Conservation (phyloP, 2,113 vertebrate genomes). For the Lophotis ruficrista region DNA sequence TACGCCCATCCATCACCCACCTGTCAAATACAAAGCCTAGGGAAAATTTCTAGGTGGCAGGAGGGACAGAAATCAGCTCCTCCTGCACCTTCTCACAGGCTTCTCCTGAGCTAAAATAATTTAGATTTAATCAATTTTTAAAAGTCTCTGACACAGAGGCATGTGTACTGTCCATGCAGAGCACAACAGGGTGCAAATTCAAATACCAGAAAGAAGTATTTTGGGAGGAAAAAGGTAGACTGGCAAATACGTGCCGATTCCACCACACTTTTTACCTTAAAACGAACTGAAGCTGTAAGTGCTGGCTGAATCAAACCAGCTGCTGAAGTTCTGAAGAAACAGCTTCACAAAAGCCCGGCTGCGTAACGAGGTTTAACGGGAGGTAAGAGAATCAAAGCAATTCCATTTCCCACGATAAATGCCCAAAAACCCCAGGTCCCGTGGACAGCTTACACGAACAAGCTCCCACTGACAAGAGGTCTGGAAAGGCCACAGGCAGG, state of each 20-base stretch:
- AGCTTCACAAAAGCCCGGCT: not conserved
- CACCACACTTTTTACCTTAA: not conserved
- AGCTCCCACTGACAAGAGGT: not conserved
- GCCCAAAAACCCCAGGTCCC: not conserved
- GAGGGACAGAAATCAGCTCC: not conserved
- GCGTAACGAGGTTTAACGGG: not conserved
- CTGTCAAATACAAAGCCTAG: not conserved
- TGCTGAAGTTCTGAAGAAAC: not conserved
- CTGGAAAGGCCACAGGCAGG: not conserved
- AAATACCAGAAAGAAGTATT: not conserved
- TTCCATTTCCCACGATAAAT: not conserved
- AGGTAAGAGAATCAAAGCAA: not conserved
- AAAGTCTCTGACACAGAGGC: not conserved
- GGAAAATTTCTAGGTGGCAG: not conserved
- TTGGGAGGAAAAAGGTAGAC: not conserved
- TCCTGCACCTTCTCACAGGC: not conserved
- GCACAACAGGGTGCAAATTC: not conserved
- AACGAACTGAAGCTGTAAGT: not conserved
- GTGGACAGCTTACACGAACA: not conserved
- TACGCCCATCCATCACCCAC: not conserved
- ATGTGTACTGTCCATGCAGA: accelerated
- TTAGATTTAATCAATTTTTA: not conserved
- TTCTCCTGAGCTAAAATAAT: not conserved
- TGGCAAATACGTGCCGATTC: not conserved
- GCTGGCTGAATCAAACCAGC: not conserved